Evolutionary conservation across 2,888 invertebrate species (phyloP), one percentile per base, ranked within the genome.

Genomic region (Ashinkailepas kermadecensis): DNA sequence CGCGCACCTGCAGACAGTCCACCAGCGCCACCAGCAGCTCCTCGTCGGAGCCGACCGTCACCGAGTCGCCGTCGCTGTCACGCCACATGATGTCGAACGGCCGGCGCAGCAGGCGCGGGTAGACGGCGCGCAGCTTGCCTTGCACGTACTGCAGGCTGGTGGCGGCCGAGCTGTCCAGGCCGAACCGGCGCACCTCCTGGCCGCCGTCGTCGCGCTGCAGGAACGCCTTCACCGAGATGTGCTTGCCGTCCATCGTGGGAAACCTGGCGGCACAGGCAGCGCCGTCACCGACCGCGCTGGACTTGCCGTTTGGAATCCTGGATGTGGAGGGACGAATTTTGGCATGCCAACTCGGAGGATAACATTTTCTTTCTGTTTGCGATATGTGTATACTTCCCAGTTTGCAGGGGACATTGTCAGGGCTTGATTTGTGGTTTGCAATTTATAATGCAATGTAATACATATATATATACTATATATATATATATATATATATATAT

Each of bases 11-110:
- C 64, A 84, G 65, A 18, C 58, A 78, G 78, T 83, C 83, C 18
- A 81, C 81, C 39, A 84, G 74, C 10, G 83, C 83, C 80, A 83
- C 83, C 80, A 84, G 39, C 58, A 84, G 82, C 67, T 84, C 83
- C 39, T 83, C 83, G 80, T 84, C 83, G 0, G 83, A 82, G 18
- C 83, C 82, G 39, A 84, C 81, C 15, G 82, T 78, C 67, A 84
- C 80, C 15, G 62, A n/a, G 65, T 84, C 83, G 25, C 83, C 83
- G 12, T 84, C 83, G 39, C 67, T 58, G 79, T 84, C 83, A 80
- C 78, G 80, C 83, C 83, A 84, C 57, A 80, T 56, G 64, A 84
- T 15, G 25, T 70, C 81, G 39, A 83, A 39, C n/a, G 81, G 80
- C 78, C 82, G 80, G 62, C 81, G 67, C 57, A 82, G 81, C 18